Percentiles rank a stretch among this genome's conserved stretches.
phyloP scores from a whole-genome alignment of 2,888 invertebrate species.

The Phyllotreta cruciferae region DNA sequence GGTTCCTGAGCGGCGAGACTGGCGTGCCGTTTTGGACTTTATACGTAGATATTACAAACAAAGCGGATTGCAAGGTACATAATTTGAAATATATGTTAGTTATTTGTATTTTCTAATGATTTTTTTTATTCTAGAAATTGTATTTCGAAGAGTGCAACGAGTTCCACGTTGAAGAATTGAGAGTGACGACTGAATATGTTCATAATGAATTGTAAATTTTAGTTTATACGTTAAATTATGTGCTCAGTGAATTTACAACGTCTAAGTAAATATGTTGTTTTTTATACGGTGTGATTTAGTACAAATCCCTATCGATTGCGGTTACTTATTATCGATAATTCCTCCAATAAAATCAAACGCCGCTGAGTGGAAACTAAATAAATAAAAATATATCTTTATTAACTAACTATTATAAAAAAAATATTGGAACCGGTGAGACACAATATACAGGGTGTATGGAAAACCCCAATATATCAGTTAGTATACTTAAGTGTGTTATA shows the following conservation, averaged over 20 bases:
- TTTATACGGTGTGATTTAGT: conserved; percentile 17
- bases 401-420: too few species aligned
- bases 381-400: too few species aligned
- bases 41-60: conserved; percentile 76
- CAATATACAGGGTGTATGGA: too few species aligned
- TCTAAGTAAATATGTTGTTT: conserved; percentile 4
- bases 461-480: too few species aligned
- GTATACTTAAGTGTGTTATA: too few species aligned
- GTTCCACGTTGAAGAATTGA: conserved; percentile 83
- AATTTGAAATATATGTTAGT: background rate
- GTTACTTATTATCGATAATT: too few species aligned
- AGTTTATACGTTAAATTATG: conserved; percentile 12
- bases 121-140: conserved; percentile 63
- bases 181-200: conserved; percentile 81
- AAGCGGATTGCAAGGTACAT: conserved; percentile 74
- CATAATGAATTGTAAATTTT: conserved; percentile 77
- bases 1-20: conserved; percentile 77
- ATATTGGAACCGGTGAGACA: too few species aligned
- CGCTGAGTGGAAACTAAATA: too few species aligned
- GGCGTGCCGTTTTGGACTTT: conserved; percentile 81
- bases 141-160: conserved; percentile 77
- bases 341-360: too few species aligned
- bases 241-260: conserved; percentile 32
- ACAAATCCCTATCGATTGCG: conserved; percentile 8
- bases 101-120: background rate